These are phyloP conservation scores for Andrena fulva DNA, from an alignment of 2,888 invertebrate species.

Conservation along the genomic window DNA sequence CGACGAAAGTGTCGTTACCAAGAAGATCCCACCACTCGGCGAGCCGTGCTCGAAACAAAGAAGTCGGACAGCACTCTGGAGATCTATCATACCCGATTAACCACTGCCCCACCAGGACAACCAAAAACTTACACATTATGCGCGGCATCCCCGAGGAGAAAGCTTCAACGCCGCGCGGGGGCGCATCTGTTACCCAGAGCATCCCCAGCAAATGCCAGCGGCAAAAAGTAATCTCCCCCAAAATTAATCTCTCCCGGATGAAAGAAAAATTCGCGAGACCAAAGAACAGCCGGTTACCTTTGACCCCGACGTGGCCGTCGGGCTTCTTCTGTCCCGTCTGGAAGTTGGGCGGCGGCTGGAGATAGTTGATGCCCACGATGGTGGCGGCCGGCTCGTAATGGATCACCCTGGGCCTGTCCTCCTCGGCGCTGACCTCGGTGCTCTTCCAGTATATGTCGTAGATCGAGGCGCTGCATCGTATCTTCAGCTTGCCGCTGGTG, in stretches of 20 bases:
- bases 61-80: not conserved
- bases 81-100: not conserved
- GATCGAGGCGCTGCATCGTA: conserved; percentile 89
- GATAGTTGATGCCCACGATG: conserved; percentile 82
- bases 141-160: too few species aligned
- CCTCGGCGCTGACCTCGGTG: conserved; percentile 88
- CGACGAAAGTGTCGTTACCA: not conserved
- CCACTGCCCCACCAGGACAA: not conserved
- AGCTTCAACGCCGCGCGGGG: not conserved
- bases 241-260: not conserved
- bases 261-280: not conserved
- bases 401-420: conserved; percentile 84
- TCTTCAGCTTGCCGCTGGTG: conserved; percentile 86
- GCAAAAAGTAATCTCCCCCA: not conserved
- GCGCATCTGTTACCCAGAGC: not conserved
- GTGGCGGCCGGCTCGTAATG: conserved; percentile 79
- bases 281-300: conserved; percentile 73
- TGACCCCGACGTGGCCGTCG: conserved; percentile 82
- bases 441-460: conserved; percentile 89
- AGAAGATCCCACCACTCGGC: not conserved
- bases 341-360: conserved; percentile 83
- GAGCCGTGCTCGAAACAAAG: not conserved
- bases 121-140: too few species aligned
- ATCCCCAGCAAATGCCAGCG: not conserved
- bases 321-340: conserved; percentile 83